Evolutionary conservation across 2,113 vertebrate species (phyloP).

Genomic region (Xenus cinereus): DNA sequence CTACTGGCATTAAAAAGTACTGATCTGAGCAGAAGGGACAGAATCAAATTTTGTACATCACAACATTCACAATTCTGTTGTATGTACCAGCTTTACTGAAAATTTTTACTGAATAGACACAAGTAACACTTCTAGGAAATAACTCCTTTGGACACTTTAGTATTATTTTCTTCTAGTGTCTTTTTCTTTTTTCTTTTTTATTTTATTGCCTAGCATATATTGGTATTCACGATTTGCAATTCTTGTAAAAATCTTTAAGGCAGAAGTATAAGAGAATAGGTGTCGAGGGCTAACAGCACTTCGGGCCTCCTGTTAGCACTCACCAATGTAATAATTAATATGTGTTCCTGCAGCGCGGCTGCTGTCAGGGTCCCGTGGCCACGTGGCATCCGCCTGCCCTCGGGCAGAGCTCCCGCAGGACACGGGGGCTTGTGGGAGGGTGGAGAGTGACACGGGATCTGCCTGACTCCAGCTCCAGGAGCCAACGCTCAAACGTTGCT

Average conservation of each 20-base stretch:
- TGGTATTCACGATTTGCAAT: neutral
- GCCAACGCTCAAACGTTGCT: neutral
- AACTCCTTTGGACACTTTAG: neutral
- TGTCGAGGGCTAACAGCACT: neutral
- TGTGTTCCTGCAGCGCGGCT: neutral
- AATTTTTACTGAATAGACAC: neutral
- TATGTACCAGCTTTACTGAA: neutral
- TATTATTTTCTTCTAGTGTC: neutral
- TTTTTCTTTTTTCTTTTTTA: neutral
- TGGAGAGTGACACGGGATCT: neutral
- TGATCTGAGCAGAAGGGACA: neutral
- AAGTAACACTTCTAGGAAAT: neutral
- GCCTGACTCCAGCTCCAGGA: neutral
- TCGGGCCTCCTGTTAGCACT: neutral
- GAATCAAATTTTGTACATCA: neutral
- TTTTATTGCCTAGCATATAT: neutral
- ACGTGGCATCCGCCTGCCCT: neutral
- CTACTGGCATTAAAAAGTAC: neutral
- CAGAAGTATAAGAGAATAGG: neutral
- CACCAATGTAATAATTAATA: no score
- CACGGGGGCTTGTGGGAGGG: rapidly evolving
- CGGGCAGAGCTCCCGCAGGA: neutral
- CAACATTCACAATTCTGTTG: neutral
- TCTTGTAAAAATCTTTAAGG: neutral
- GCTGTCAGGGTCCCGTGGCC: neutral